Conservation (phyloP, 2,113 vertebrate species). For the Carassius carassius region DNA sequence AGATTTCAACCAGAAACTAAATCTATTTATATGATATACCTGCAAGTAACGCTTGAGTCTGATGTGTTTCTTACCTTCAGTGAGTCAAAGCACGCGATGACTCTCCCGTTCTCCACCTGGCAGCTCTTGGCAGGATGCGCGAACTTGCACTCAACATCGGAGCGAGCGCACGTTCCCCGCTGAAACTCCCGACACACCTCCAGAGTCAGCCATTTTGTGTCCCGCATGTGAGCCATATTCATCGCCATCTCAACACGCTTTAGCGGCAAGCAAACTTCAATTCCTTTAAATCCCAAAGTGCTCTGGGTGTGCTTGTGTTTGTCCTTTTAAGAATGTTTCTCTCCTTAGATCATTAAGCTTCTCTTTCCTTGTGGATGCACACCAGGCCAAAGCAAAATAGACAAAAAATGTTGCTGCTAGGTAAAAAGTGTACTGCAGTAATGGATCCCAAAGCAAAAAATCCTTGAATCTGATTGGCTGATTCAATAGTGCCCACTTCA, state of each 20-base stretch:
- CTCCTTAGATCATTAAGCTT: constrained; percentile 31
- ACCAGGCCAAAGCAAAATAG: constrained; percentile 1
- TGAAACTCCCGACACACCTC: constrained; percentile 99
- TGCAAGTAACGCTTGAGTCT: neutral
- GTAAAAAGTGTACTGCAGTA: constrained; percentile 9
- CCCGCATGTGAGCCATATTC: constrained; percentile 92
- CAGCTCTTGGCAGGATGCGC: constrained; percentile 95
- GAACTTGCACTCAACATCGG: constrained; percentile 96
- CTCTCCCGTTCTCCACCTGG: constrained; percentile 97
- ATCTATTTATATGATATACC: neutral
- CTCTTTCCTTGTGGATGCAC: neutral
- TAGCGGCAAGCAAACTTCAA: constrained; percentile 11
- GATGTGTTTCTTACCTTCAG: constrained; percentile 88
- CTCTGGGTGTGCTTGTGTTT: constrained; percentile 18
- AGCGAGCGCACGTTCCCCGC: constrained; percentile 94
- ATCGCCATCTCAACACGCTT: constrained; percentile 77
- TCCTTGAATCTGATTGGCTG: constrained; percentile 5
- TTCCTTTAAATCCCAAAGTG: neutral
- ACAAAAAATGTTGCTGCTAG: neutral
- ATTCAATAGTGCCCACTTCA: constrained; percentile 16
- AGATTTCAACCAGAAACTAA: neutral
- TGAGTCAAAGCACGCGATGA: constrained; percentile 98
- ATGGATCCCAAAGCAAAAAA: constrained; percentile 32
- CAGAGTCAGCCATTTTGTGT: constrained; percentile 98
- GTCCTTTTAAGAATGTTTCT: neutral